Base-by-base conservation (phyloP, 1,140 invertebrate genomes). In the Conus ventricosus region DNA sequence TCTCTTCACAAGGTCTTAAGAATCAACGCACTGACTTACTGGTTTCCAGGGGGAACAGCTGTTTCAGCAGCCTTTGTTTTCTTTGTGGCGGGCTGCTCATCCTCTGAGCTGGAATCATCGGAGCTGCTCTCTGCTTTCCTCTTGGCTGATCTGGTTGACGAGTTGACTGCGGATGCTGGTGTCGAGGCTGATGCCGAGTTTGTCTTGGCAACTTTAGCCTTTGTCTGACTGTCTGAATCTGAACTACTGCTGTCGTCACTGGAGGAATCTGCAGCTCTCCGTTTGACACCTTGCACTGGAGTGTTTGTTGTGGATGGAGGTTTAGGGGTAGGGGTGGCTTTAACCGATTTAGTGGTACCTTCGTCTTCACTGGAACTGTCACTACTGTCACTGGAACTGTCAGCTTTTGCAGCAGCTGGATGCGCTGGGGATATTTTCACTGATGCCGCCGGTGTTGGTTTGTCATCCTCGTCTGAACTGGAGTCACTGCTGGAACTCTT, bases 321-420 rank as follows among this genome's bases (percentile, higher is more conserved):
- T n/a, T 89, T 88, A 4, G 67, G 17, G 27, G 88, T 75, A 15
- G 87, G 51, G 81, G 71, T 78, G 23, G 83, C 25, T 51, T 83
- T 89, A 11, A 63, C 25, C 75, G 94, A 94, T 80, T 93, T 94
- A 27, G 87, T 78, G 82, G 90, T 90, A 75, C 94, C 93, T 75
- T 90, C 89, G 87, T 90, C 85, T 25, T 88, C 89, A 87, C 91
- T 92, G 27, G 89, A 90, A 57, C 88, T 89, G 84, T 54, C 60
- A 80, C 84, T 88, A 39, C 84, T 86, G 5, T 51, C 39, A 39
- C 39, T 60, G 11, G 54, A 76, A n/a, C 54, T 54, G 25, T 63
- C 60, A 55, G 87, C 87, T 89, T 76, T 87, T 71, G 57, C n/a
- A 23, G 60, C 63, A 75, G 75, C 67, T 55, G 71, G n/a, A 13